Evolutionary conservation across 2,888 invertebrate genomes (phyloP).

Genomic region (Tetragonula carbonaria): DNA sequence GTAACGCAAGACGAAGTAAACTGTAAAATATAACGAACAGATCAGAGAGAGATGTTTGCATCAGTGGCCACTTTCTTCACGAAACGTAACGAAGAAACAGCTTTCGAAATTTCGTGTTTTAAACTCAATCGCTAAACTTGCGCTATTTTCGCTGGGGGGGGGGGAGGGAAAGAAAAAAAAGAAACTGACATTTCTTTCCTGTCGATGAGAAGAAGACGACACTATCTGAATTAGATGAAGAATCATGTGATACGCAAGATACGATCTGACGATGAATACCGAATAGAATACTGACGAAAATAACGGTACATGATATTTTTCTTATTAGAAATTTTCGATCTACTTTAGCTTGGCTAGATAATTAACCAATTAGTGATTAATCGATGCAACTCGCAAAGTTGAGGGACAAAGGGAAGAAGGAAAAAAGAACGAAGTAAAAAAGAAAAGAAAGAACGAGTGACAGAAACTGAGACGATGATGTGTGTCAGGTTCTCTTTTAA

Average conservation of each 20-base stretch:
- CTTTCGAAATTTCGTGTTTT: too few relatives aligned
- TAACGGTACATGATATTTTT: not conserved
- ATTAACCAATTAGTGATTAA: not conserved
- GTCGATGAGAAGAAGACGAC: not conserved
- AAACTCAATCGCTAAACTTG: too few relatives aligned
- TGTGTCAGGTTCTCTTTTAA: conserved; percentile 20
- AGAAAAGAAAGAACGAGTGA: not conserved
- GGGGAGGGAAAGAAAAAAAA: too few relatives aligned
- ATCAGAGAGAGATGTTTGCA: too few relatives aligned
- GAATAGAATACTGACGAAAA: not conserved
- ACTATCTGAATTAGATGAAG: not conserved
- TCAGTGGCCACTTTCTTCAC: too few relatives aligned
- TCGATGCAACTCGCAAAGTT: too few relatives aligned
- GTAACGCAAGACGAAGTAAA: too few relatives aligned
- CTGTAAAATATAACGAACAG: too few relatives aligned
- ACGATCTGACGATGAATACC: not conserved
- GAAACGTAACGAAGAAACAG: too few relatives aligned
- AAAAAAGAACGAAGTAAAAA: not conserved
- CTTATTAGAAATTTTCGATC: not conserved
- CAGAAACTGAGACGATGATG: conserved; percentile 11
- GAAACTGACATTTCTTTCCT: not conserved
- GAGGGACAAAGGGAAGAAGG: not conserved
- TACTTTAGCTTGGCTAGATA: conserved; percentile 17
- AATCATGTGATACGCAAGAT: not conserved
- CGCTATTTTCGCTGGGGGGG: too few relatives aligned